phyloP scores from a whole-genome alignment of 2,888 invertebrate species.

The Sycophila texana region DNA sequence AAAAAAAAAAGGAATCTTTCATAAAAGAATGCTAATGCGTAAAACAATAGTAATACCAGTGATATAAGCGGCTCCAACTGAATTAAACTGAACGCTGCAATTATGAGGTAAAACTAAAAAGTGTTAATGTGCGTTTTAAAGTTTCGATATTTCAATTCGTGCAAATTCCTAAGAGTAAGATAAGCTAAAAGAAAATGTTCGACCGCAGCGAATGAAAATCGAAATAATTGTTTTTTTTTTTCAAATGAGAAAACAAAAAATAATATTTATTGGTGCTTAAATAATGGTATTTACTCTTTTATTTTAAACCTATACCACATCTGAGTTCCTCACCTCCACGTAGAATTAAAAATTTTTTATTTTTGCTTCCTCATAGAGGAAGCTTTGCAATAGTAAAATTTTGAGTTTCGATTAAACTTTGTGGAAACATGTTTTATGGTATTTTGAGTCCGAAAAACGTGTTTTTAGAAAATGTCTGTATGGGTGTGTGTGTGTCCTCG shows the following conservation, averaged over 20 bases:
- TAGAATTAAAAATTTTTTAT: not conserved
- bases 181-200: conserved; percentile 16
- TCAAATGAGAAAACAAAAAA: conserved; percentile 43
- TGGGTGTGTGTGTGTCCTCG: no score
- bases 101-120: conserved; percentile 22
- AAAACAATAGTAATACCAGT: conserved; percentile 39
- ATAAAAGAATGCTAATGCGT: conserved; percentile 7
- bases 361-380: no score
- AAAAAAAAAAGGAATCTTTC: not conserved
- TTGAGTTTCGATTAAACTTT: no score
- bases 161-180: conserved; percentile 34
- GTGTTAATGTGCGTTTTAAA: conserved; percentile 50
- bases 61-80: conserved; percentile 24
- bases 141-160: conserved; percentile 46
- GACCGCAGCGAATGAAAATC: conserved; percentile 39
- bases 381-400: no score
- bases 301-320: conserved; percentile 15
- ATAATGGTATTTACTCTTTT: conserved; percentile 23
- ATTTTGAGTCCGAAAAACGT: no score
- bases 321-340: not conserved
- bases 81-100: conserved; percentile 14
- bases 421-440: no score
- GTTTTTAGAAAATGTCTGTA: no score
- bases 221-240: conserved; percentile 53
- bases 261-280: conserved; percentile 57